Evolutionary conservation across 2,113 vertebrate genomes (phyloP).

Genomic region (Oryzias javanicus): DNA sequence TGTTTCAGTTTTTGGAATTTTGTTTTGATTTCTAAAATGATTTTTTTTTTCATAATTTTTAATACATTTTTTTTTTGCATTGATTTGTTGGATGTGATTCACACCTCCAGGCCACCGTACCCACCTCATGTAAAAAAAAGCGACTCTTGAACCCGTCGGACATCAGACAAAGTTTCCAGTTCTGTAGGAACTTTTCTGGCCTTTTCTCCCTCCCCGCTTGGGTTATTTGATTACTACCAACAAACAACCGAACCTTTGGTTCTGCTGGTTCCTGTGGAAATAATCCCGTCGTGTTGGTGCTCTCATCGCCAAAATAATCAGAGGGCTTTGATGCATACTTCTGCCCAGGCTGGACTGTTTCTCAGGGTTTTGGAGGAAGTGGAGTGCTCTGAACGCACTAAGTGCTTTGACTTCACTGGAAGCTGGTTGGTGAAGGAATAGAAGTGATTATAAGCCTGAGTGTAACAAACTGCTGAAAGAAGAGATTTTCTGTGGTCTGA

Average conservation of each 20-base stretch:
- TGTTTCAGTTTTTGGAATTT: too few species aligned
- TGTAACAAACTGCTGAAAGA: constrained; percentile 1
- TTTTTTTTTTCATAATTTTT: too few species aligned
- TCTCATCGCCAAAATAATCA: constrained; percentile 69
- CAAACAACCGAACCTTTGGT: constrained; percentile 49
- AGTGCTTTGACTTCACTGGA: constrained; percentile 52
- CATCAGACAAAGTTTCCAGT: too few species aligned
- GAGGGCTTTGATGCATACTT: constrained; percentile 57
- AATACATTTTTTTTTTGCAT: too few species aligned
- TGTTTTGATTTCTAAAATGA: too few species aligned
- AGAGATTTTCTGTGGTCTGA: not conserved
- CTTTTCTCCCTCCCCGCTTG: constrained; percentile 31
- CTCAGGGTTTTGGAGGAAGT: constrained; percentile 41
- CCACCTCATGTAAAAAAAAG: too few species aligned
- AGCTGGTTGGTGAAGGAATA: constrained; percentile 67
- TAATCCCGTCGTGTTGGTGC: constrained; percentile 46
- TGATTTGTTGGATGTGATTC: too few species aligned
- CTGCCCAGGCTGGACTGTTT: constrained; percentile 41
- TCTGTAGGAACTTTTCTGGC: too few species aligned
- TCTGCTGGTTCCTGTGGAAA: constrained; percentile 54
- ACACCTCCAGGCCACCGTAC: too few species aligned
- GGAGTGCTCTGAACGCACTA: constrained; percentile 52
- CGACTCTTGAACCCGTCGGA: too few species aligned
- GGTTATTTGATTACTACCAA: constrained; percentile 62
- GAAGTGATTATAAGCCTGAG: constrained; percentile 49